These are phyloP conservation scores for Thryonomys swinderianus DNA, from an alignment of 2,113 vertebrate species.

Conservation along the genomic window DNA sequence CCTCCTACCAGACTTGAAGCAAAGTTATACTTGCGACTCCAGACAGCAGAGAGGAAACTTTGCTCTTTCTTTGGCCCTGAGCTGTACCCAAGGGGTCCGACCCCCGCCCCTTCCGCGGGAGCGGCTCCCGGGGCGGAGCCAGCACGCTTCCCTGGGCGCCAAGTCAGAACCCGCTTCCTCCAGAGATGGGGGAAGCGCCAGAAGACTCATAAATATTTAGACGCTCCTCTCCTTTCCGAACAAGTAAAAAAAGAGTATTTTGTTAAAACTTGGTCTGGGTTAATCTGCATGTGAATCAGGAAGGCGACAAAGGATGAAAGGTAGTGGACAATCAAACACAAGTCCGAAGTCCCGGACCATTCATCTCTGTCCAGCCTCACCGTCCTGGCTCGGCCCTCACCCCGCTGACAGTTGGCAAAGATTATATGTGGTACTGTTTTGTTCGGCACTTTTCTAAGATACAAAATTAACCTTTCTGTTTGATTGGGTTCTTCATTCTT, in stretches of 20 bases:
- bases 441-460: background rate
- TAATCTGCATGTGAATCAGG: slow-evolving; percentile 91
- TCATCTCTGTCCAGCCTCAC: slow-evolving; percentile 85
- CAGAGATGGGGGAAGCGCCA: slow-evolving; percentile 83
- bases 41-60: slow-evolving; percentile 84
- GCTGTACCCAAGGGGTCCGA: slow-evolving; percentile 84
- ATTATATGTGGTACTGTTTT: slow-evolving; percentile 52
- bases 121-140: slow-evolving; percentile 70
- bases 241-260: slow-evolving; percentile 81
- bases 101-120: background rate
- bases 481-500: slow-evolving; percentile 10
- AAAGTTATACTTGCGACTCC: slow-evolving; percentile 78
- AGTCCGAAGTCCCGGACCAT: slow-evolving; percentile 87
- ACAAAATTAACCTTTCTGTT: background rate
- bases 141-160: slow-evolving; percentile 87
- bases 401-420: slow-evolving; percentile 52
- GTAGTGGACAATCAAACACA: slow-evolving; percentile 86
- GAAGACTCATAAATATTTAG: slow-evolving; percentile 89
- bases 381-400: slow-evolving; percentile 65
- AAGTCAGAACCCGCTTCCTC: slow-evolving; percentile 91
- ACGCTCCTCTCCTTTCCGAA: slow-evolving; percentile 83
- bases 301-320: slow-evolving; percentile 87
- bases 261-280: slow-evolving; percentile 80
- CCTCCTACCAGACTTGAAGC: slow-evolving; percentile 74
- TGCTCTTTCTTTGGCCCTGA: slow-evolving; percentile 80